Conservation (phyloP, 2,888 invertebrate species). For the Philopedon plagiatum region DNA sequence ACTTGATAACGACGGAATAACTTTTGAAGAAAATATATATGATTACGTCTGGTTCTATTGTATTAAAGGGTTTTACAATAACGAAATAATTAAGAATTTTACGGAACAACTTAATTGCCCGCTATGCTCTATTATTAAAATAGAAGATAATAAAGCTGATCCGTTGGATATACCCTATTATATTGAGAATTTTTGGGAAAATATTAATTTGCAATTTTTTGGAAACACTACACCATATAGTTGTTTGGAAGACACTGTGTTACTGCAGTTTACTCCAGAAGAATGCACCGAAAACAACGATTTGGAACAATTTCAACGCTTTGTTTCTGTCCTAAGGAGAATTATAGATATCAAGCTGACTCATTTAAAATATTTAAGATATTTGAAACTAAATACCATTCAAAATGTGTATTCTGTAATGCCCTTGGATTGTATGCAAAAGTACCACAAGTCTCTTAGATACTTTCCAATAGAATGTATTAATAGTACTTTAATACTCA, state of each 20-base stretch:
- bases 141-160: conserved; percentile 21
- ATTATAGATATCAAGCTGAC: conserved; percentile 57
- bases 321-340: conserved; percentile 53
- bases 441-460: conserved; percentile 53
- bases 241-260: conserved; percentile 55
- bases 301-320: conserved; percentile 50
- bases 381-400: conserved; percentile 51
- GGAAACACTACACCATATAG: conserved; percentile 41
- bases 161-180: background rate
- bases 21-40: conserved; percentile 57
- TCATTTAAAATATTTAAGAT: conserved; percentile 58
- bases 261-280: conserved; percentile 54
- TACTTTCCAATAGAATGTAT: conserved; percentile 54
- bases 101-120: conserved; percentile 50
- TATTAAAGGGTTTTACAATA: conserved; percentile 55
- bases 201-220: conserved; percentile 44
- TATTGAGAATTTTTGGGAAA: conserved; percentile 45
- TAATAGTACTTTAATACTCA: conserved; percentile 53
- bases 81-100: conserved; percentile 52
- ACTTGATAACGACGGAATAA: conserved; percentile 53
- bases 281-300: conserved; percentile 3
- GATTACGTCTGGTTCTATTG: conserved; percentile 58
- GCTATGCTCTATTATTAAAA: conserved; percentile 53
- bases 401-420: conserved; percentile 44
- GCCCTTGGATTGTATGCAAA: conserved; percentile 49